A percentile compares a stretch with the other conserved stretches of the same genome.
Evolutionary conservation across 2,113 vertebrate genomes (phyloP).

Genomic region (Chlorodrepanis virens): DNA sequence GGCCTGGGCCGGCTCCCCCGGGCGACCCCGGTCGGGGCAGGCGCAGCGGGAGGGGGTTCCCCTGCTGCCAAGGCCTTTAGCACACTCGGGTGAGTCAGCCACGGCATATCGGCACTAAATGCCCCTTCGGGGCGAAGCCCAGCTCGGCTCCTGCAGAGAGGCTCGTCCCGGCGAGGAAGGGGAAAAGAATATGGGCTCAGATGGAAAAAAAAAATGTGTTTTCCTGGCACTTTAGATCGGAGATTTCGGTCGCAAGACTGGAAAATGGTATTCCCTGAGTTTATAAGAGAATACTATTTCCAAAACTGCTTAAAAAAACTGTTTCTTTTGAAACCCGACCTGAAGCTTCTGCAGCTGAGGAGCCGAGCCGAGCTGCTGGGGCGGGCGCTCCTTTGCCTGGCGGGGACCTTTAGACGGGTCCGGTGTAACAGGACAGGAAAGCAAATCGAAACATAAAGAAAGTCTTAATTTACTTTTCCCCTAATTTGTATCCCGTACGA

Average conservation of each 20-base stretch:
- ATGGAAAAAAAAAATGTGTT: background rate
- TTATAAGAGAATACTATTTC: conserved; percentile 42
- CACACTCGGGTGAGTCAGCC: background rate
- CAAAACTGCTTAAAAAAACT: background rate
- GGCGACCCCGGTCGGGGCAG: background rate
- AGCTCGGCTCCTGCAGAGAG: background rate
- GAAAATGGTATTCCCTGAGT: conserved; percentile 53
- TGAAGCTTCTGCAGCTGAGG: background rate
- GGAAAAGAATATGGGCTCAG: background rate
- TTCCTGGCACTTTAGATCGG: conserved; percentile 36
- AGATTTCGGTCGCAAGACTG: background rate
- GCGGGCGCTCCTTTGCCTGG: background rate
- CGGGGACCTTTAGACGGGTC: background rate
- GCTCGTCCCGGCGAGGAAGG: background rate
- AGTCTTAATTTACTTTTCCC: background rate
- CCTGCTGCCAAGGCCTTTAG: background rate
- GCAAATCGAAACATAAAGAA: background rate
- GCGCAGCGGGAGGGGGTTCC: background rate
- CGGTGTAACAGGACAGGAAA: background rate
- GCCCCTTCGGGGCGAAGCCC: background rate
- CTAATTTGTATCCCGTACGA: background rate
- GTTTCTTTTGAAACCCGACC: conserved; percentile 9
- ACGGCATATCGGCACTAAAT: background rate
- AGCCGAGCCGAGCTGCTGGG: background rate
- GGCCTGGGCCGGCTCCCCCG: background rate